Evolutionary conservation across 2,797 vertebrate genomes (phyloP), one percentile per base, ranked within the genome.

Genomic region (Anas capensis): DNA sequence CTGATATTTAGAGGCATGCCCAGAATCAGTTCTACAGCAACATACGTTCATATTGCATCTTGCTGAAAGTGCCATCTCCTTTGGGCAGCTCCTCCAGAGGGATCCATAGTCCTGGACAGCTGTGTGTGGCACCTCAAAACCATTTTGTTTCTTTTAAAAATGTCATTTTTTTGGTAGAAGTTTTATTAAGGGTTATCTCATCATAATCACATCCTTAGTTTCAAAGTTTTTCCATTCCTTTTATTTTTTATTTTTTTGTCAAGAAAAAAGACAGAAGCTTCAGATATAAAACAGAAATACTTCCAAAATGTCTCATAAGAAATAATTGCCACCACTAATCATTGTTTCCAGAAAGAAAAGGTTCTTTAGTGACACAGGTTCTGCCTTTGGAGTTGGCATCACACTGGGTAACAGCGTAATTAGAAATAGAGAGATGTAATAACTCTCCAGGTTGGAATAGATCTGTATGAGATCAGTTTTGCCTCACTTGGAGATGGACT

Each of bases 331-430:
- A 92, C 46, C 61, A 34, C 40, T 95, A 95, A 93, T 97, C 83
- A 86, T 79, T 54, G 38, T 49, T 95, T 73, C 73, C 78, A 87
- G 68, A 90, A 82, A 94, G 70, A 60, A 93, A 96, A 85, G 77
- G 82, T 91, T 91, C 82, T 82, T 94, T 93, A 88, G 72, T 91
- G 87, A 70, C 89, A 89, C 87, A 96, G 88, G 96, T 95, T 96
- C 90, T 96, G 95, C 94, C 96, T 97, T 96, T 97, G 93, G 95
- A 95, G 95, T 86, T 94, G 96, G 92, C 94, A 88, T 90, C 94
- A 96, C 24, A 95, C 92, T 95, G 96, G 86, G 94, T 90, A 93
- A 92, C 77, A 93, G 88, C 5, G 0, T 97, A 96, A 97, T 97
- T 96, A 96, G 88, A 92, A 97, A 93, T 53, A 10, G 86, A 96